Conservation (phyloP, 92 coral and sea anemone species). For the Porites cylindrica region DNA sequence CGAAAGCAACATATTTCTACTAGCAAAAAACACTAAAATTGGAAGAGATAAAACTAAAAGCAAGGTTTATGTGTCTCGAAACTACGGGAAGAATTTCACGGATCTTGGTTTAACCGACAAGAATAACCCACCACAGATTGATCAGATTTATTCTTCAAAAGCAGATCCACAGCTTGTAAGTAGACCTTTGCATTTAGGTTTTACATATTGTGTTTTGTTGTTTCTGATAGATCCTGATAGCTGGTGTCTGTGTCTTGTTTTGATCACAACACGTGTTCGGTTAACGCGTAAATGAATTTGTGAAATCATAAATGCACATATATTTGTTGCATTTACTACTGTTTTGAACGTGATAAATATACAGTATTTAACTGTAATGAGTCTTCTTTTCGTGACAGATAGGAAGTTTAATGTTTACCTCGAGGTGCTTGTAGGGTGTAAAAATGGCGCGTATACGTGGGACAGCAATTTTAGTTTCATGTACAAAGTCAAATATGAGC, state of each 20-base stretch:
- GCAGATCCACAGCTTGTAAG: slow-evolving; percentile 70
- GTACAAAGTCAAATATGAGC: slow-evolving; percentile 3
- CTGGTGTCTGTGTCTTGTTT: not conserved
- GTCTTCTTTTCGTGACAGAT: slow-evolving; percentile 3
- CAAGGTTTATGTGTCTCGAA: slow-evolving; percentile 57
- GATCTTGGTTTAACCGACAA: slow-evolving; percentile 1
- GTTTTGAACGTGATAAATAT: no score
- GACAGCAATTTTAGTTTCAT: not conserved
- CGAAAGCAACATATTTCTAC: slow-evolving; percentile 51
- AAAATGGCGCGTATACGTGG: not conserved
- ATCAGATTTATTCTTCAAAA: slow-evolving; percentile 65
- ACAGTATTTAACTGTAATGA: not conserved
- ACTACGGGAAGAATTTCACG: slow-evolving; percentile 68
- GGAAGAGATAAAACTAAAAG: not conserved
- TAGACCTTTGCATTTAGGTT: not conserved
- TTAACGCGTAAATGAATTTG: not conserved
- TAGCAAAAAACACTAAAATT: slow-evolving; percentile 39
- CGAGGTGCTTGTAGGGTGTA: not conserved
- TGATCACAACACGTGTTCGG: slow-evolving; percentile 28
- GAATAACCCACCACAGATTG: slow-evolving; percentile 25
- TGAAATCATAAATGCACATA: not conserved
- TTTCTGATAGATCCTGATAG: not conserved
- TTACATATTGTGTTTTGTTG: slow-evolving; percentile 8
- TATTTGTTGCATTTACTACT: no score
- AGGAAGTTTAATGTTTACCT: not conserved